Evolutionary conservation across 1,140 invertebrate genomes (phyloP).

Genomic region (Diploscapter pachys): DNA sequence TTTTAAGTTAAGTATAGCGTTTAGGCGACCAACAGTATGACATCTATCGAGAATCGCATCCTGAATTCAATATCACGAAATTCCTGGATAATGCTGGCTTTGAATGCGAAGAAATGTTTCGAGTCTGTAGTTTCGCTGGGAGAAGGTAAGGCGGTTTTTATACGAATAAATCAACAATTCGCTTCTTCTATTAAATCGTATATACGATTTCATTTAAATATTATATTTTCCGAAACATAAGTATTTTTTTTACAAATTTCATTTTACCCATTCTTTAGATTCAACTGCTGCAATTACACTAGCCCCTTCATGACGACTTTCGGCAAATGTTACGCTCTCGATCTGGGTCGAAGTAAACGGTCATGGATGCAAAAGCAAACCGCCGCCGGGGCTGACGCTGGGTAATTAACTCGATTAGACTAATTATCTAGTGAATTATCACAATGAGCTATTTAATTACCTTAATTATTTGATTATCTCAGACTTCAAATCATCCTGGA

Average conservation of each 20-base stretch:
- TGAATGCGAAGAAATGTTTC: constrained; percentile 45
- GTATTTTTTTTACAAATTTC: too few species aligned
- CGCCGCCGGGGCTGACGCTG: constrained; percentile 45
- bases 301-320: constrained; percentile 50
- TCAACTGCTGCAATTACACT: constrained; percentile 51
- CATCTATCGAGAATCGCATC: constrained; percentile 33
- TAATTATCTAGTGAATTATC: too few species aligned
- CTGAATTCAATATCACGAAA: constrained; percentile 48
- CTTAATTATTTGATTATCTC: constrained; percentile 16
- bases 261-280: constrained; percentile 17
- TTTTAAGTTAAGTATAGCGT: not conserved
- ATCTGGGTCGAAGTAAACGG: constrained; percentile 36
- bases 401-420: too few species aligned
- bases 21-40: constrained; percentile 34
- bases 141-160: constrained; percentile 11
- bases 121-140: constrained; percentile 49
- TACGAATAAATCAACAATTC: too few species aligned
- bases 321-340: constrained; percentile 42
- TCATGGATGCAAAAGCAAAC: constrained; percentile 44
- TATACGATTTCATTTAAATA: too few species aligned
- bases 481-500: constrained; percentile 53
- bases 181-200: too few species aligned
- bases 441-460: constrained; percentile 38
- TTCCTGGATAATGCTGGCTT: constrained; percentile 49
- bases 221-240: too few species aligned